Base-by-base conservation (phyloP, 2,797 vertebrate genomes). In the Picus viridis region DNA sequence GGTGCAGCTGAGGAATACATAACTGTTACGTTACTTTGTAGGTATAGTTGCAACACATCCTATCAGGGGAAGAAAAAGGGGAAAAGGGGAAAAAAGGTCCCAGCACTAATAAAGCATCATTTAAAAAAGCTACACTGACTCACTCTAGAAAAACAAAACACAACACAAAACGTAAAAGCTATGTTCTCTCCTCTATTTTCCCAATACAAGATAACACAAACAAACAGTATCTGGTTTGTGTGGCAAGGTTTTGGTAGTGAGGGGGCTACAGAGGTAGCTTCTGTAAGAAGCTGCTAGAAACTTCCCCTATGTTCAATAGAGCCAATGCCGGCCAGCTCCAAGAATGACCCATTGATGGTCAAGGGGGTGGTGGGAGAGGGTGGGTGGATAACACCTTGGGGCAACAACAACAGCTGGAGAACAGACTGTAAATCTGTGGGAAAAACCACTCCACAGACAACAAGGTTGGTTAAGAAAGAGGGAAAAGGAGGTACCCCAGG, bases 281-380 rank as follows among this genome's bases (percentile, higher is more conserved):
- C 49, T 51, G 12, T 51, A 23, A 51, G 23, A 51, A 51, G 23
- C 49, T 51, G 49, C 22, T 51, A 51, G 49, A 51, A 51, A 24
- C 22, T 49, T 49, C 47, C 47, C 22, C 47, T 23, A 7, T 49
- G 20, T 49, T 49, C 47, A 49, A 49, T 49, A 23, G 20, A 49
- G 47, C 11, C 15, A 43, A 43, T 43, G 36, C 10, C 34, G 30
- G 47, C 19, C 7, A 0, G 34, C 27, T 54, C 29, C 29, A 41
- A 41, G 51, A 7, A 0, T 5, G 53, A 39, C 36, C 20, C 6
- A 2, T 27, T 0, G 4, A 20, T 56, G 53, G 36, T 29, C 51
- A n/a, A 56, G 20, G 16, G 14, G 7, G 5, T 43, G 41, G 41
- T 16, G 41, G 41, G 41, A 43, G 41, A 16, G 41, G 14, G 41